Base-by-base conservation (phyloP, 2,113 vertebrate genomes). In the Sceloporus tristichus region DNA sequence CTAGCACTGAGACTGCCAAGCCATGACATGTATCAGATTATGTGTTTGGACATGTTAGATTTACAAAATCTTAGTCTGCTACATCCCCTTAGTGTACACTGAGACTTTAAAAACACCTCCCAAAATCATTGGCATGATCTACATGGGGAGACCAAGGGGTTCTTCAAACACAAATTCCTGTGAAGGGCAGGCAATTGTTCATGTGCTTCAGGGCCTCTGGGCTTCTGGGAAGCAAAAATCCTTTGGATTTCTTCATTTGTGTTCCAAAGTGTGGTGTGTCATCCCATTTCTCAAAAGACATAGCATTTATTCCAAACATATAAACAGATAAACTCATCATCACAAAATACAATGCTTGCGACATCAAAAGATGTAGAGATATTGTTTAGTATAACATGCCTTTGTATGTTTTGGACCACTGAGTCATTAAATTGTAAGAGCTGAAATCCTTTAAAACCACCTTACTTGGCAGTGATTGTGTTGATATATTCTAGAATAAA, bases 391-490 rank as follows among this genome's bases (percentile, higher is more conserved):
- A 16, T 21, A 59, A 16, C 5, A 74, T 74, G 34, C 21, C 68
- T 73, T 38, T 38, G 4, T 74, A 85, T 75, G 21, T 14, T 34
- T 85, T 38, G 13, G 70, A 54, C 66, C 42, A 54, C 66, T 83
- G 42, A 59, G 71, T 53, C 53, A 19, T 84, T 73, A 21, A 42
- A 29, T n/a, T 75, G 21, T 59, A 56, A 21, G 71, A n/a, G 53
- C 16, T 71, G 71, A 40, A 74, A 59, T 59, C 53, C n/a, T 83
- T 2, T 10, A 78, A 75, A 42, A 38, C 1, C n/a, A 62, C 11
- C 27, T 53, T n/a, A 71, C 68, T 10, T 75, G 83, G 83, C 83
- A 75, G 71, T 59, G 83, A 23, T 85, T n/a, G 21, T 38, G 25
- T 27, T 62, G n/a, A 75, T 85, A 40, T 14, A 59, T n/a, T 75